These are phyloP conservation scores for Acleris laterana DNA, from an alignment of 2,888 invertebrate genomes.

Conservation along the genomic window DNA sequence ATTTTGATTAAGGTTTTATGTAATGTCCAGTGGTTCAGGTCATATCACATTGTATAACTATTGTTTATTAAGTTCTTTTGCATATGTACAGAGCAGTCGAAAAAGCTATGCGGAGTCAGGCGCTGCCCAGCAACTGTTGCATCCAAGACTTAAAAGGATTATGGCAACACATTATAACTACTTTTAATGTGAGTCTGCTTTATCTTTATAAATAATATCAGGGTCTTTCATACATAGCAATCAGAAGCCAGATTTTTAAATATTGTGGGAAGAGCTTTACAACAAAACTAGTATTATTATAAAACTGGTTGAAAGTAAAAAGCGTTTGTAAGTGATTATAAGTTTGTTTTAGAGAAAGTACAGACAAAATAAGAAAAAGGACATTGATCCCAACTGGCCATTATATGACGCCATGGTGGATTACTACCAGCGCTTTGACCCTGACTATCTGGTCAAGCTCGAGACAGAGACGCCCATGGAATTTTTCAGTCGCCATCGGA, in stretches of 20 bases:
- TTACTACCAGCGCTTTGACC: slow-evolving; percentile 62
- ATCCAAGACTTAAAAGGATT: slow-evolving; percentile 75
- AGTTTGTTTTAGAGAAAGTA: slow-evolving; percentile 66
- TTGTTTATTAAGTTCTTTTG: too few relatives aligned
- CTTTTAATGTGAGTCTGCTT: slow-evolving; percentile 67
- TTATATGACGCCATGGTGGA: slow-evolving; percentile 63
- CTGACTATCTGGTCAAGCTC: slow-evolving; percentile 56
- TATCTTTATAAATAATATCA: not conserved
- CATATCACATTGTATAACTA: too few relatives aligned
- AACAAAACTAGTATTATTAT: not conserved
- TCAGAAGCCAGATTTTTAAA: too few relatives aligned
- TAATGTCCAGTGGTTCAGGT: too few relatives aligned
- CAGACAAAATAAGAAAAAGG: slow-evolving; percentile 61
- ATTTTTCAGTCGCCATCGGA: slow-evolving; percentile 46
- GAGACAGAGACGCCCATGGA: slow-evolving; percentile 53
- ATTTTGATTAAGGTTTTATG: too few relatives aligned
- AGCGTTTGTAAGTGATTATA: too few relatives aligned
- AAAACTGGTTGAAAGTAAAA: too few relatives aligned
- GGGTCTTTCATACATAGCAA: too few relatives aligned
- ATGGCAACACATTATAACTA: slow-evolving; percentile 72
- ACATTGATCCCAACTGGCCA: slow-evolving; percentile 61
- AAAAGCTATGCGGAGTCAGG: slow-evolving; percentile 64
- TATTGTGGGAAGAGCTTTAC: not conserved
- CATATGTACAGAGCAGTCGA: slow-evolving; percentile 63
- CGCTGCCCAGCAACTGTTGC: slow-evolving; percentile 72